phyloP scores from a whole-genome alignment of 2,797 vertebrate genomes.

The Picus viridis region DNA sequence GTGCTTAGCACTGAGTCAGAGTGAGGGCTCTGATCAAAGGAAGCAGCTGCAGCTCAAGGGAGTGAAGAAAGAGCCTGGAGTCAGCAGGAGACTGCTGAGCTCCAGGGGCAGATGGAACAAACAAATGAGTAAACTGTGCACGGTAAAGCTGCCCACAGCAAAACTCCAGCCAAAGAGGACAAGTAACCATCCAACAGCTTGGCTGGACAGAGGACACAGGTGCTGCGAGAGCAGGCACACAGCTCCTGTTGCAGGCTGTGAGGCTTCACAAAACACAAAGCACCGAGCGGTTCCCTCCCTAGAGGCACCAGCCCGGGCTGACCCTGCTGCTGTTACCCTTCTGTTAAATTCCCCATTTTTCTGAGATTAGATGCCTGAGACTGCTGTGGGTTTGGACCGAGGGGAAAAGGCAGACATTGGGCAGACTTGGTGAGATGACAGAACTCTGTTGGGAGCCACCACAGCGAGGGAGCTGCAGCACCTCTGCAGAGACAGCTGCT shows the following conservation, averaged over 20 bases:
- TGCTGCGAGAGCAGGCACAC: not conserved
- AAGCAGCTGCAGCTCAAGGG: not conserved
- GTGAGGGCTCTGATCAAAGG: not conserved
- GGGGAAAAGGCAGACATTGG: not conserved
- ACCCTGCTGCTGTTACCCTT: not conserved
- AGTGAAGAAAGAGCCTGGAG: not conserved
- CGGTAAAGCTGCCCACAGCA: not conserved
- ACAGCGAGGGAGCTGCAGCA: rapidly evolving
- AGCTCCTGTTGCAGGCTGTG: not conserved
- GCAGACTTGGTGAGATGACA: not conserved
- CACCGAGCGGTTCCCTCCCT: not conserved
- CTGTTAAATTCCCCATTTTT: not conserved
- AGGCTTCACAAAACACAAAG: not conserved
- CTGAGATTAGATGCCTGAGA: too few relatives aligned
- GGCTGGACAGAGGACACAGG: not conserved
- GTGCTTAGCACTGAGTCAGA: not conserved
- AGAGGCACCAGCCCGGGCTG: not conserved
- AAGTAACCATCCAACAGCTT: not conserved
- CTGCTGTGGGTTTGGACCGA: not conserved
- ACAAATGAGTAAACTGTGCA: not conserved
- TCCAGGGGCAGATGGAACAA: not conserved
- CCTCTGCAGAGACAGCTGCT: rapidly evolving
- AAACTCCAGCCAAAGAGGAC: not conserved
- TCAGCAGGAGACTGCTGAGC: not conserved
- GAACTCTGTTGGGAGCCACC: not conserved